Evolutionary conservation across 23 tunicate species (phyloP).

Genomic region (Halocynthia aurantium): DNA sequence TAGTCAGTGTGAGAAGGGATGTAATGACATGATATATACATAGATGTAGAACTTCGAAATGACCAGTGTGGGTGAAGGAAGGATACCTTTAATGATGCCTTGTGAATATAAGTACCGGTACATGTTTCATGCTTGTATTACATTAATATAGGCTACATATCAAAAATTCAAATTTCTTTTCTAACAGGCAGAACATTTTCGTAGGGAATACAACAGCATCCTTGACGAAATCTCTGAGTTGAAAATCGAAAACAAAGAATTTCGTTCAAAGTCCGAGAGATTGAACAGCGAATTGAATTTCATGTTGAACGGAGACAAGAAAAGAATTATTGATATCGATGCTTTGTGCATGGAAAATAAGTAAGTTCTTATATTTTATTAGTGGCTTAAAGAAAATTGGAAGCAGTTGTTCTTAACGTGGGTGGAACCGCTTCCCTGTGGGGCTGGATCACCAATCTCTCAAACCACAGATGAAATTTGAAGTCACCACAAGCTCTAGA

Average conservation of each 20-base stretch:
- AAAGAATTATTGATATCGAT: slow-evolving; percentile 69
- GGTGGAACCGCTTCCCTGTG: too few species aligned
- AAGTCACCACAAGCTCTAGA: slow-evolving; percentile 3
- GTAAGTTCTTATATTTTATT: slow-evolving; percentile 18
- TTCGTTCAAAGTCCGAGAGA: slow-evolving; percentile 42
- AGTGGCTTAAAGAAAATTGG: neutral
- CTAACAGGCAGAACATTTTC: slow-evolving; percentile 51
- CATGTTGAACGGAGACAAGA: slow-evolving; percentile 61
- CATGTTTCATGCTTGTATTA: too few species aligned
- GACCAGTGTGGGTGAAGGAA: too few species aligned
- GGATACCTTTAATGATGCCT: too few species aligned
- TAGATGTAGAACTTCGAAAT: too few species aligned
- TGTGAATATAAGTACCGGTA: too few species aligned
- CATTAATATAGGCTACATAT: neutral
- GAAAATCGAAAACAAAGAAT: slow-evolving; percentile 27
- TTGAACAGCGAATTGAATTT: slow-evolving; percentile 54
- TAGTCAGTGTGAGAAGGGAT: too few species aligned
- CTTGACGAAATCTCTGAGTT: slow-evolving; percentile 39
- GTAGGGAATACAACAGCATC: slow-evolving; percentile 28
- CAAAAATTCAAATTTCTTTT: neutral
- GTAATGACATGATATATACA: too few species aligned
- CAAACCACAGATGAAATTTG: slow-evolving; percentile 59
- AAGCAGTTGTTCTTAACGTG: too few species aligned
- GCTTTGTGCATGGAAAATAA: slow-evolving; percentile 92
- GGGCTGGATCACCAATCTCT: slow-evolving; percentile 76